Conservation (phyloP, 1,140 invertebrate species). For the Panagrolaimus sp. region DNA sequence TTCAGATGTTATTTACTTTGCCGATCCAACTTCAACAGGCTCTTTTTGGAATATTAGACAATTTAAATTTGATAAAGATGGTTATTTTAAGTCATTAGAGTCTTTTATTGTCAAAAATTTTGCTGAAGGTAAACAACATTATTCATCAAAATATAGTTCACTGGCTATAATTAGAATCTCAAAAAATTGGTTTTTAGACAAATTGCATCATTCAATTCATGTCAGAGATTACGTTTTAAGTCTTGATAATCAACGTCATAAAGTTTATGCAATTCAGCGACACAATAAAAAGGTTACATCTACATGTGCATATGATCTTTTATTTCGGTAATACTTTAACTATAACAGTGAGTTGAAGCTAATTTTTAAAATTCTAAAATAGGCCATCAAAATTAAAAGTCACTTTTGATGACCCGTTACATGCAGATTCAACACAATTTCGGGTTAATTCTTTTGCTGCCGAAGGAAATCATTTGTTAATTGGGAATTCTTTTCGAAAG, state of each 20-base stretch:
- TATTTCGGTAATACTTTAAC: conserved; percentile 23
- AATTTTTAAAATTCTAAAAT: conserved; percentile 7
- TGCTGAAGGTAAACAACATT: conserved; percentile 24
- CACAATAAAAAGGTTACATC: conserved; percentile 16
- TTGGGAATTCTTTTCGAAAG: conserved; percentile 17
- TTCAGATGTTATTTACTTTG: conserved; percentile 37
- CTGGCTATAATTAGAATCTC: conserved; percentile 1
- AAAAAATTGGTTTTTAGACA: conserved; percentile 12
- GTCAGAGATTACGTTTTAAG: conserved; percentile 20
- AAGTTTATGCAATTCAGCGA: conserved; percentile 25
- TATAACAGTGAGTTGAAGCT: not conserved
- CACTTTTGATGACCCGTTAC: not conserved
- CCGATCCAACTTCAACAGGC: conserved; percentile 36
- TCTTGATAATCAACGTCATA: conserved; percentile 26
- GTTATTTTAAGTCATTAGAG: conserved; percentile 36
- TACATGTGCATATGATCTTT: conserved; percentile 30
- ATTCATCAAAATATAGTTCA: not conserved
- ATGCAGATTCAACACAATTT: not conserved
- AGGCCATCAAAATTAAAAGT: conserved; percentile 27
- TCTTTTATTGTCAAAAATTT: conserved; percentile 39
- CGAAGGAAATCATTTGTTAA: conserved; percentile 18
- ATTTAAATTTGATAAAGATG: conserved; percentile 32
- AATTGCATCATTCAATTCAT: conserved; percentile 16
- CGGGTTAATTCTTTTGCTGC: conserved; percentile 25
- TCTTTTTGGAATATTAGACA: conserved; percentile 33